These are phyloP conservation scores for Microplitis mediator DNA, from an alignment of 1,140 invertebrate genomes.

Conservation along the genomic window DNA sequence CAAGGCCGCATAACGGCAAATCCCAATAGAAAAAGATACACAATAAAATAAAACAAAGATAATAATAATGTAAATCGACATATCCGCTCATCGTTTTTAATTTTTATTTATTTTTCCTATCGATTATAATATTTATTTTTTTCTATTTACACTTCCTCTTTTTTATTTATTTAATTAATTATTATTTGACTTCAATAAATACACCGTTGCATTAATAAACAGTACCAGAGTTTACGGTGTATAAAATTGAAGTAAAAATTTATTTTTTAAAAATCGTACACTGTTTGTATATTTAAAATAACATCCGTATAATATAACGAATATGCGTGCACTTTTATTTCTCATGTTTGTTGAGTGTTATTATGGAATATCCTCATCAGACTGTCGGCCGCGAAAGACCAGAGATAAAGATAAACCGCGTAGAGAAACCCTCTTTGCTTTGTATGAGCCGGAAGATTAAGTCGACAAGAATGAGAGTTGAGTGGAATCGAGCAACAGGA, in stretches of 20 bases:
- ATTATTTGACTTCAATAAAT: no score
- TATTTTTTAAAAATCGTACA: no score
- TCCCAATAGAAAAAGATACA: constrained; percentile 10
- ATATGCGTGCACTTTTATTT: not conserved
- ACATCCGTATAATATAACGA: no score
- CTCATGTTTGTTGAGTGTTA: not conserved
- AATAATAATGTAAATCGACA: not conserved
- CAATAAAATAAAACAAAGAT: constrained; percentile 6
- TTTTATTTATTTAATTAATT: no score
- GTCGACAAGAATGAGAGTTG: constrained; percentile 42
- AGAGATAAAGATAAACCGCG: constrained; percentile 46
- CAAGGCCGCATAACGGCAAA: constrained; percentile 14
- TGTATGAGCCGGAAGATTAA: constrained; percentile 53
- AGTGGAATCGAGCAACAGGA: not conserved
- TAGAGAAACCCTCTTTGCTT: constrained; percentile 33
- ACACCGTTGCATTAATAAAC: no score
- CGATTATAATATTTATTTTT: no score
- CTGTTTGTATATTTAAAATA: no score
- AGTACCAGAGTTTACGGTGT: no score
- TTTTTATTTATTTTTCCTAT: not conserved
- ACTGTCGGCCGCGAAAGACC: constrained; percentile 30
- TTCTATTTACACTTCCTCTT: not conserved
- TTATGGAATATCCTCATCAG: not conserved
- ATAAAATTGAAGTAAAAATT: no score
- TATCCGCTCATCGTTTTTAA: not conserved